Conservation (phyloP, 2,113 vertebrate genomes). For the Nesogale talazaci region DNA sequence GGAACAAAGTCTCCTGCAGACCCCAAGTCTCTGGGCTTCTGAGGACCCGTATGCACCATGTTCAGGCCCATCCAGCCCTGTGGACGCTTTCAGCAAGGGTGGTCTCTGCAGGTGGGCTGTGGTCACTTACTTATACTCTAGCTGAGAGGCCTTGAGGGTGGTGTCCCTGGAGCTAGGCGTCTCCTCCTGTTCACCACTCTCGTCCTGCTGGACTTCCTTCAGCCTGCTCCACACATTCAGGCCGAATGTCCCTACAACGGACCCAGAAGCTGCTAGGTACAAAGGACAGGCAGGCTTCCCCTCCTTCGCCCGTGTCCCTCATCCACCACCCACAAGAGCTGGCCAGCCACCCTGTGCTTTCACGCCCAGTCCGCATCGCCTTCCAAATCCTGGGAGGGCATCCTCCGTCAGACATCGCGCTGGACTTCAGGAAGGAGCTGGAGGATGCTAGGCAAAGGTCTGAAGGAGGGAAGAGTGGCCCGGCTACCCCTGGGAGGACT, state of each 20-base stretch:
- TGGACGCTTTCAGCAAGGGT: not conserved
- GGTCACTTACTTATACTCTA: conserved; percentile 61
- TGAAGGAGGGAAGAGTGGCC: no score
- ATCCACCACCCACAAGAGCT: not conserved
- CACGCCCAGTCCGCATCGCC: not conserved
- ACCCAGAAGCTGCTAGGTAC: conserved; percentile 34
- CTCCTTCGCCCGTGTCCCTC: not conserved
- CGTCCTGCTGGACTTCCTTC: not conserved
- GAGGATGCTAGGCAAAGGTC: not conserved
- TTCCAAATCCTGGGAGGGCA: not conserved
- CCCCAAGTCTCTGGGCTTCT: not conserved
- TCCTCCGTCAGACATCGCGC: not conserved
- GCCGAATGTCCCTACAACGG: conserved; percentile 72
- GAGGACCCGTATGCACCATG: not conserved
- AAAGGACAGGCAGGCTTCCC: not conserved
- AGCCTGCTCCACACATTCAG: conserved; percentile 62
- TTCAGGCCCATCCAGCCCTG: not conserved
- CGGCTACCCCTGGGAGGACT: no score
- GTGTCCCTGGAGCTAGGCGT: rapidly evolving
- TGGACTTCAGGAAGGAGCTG: not conserved
- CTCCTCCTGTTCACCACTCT: not conserved
- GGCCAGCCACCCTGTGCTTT: not conserved
- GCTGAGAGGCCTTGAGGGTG: not conserved
- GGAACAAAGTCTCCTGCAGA: not conserved
- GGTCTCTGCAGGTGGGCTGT: not conserved